A percentile compares a stretch with the other conserved stretches of the same genome.
These are phyloP conservation scores for Trididemnum nubilum DNA, from an alignment of 23 tunicate genomes.

Conservation along the genomic window DNA sequence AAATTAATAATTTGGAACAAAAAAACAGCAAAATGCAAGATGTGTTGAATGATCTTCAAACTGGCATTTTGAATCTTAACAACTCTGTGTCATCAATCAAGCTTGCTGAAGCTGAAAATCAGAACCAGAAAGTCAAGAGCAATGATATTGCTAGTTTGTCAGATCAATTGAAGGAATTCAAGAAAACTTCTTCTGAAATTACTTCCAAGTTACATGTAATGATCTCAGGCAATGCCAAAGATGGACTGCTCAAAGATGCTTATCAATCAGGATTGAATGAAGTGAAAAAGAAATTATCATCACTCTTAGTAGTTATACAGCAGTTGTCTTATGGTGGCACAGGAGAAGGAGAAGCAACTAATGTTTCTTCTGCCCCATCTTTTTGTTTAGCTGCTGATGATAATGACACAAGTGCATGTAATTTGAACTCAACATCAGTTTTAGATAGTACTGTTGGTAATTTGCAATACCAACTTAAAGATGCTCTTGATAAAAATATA, in stretches of 20 bases:
- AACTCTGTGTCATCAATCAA: constrained; percentile 7
- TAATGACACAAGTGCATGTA: background rate
- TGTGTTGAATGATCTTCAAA: constrained; percentile 15
- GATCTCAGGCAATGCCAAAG: background rate
- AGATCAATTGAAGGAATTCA: background rate
- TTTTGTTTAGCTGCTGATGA: background rate
- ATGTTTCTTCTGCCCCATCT: background rate
- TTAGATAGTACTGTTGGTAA: background rate
- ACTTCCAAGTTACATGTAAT: background rate
- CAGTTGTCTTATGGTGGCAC: background rate
- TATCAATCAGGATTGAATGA: background rate
- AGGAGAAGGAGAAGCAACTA: background rate
- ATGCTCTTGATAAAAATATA: constrained; percentile 52
- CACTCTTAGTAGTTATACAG: background rate
- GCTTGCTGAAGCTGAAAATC: background rate
- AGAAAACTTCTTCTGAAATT: background rate
- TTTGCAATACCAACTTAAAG: constrained; percentile 17
- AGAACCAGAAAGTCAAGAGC: background rate
- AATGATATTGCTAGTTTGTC: background rate
- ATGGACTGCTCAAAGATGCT: background rate
- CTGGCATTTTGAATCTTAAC: background rate
- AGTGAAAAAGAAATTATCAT: constrained; percentile 18
- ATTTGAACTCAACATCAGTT: background rate
- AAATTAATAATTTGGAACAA: background rate
- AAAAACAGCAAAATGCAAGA: constrained; percentile 21